These are phyloP conservation scores for Clarias macrocephalus DNA, from an alignment of 2,113 vertebrate species.

Conservation along the genomic window DNA sequence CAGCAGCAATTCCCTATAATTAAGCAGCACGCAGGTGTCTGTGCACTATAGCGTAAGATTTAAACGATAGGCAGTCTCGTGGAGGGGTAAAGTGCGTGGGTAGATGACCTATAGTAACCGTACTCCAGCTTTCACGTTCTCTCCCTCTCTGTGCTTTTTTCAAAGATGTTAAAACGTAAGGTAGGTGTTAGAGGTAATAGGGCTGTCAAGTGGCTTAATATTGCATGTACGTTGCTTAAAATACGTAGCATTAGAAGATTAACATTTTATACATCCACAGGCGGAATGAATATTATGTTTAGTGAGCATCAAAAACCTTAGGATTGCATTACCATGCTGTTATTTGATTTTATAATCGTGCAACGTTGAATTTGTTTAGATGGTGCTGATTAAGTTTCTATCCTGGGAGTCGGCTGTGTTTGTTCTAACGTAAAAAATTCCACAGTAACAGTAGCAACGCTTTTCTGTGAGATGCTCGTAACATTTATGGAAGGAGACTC, in stretches of 20 bases:
- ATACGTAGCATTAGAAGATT: background rate
- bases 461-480: background rate
- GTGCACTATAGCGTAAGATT: background rate
- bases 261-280: background rate
- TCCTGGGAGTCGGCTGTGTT: background rate
- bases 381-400: background rate
- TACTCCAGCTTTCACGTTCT: background rate
- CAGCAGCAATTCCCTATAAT: slow-evolving; percentile 11
- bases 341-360: background rate
- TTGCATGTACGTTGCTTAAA: background rate
- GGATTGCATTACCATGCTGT: background rate
- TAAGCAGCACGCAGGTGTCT: background rate
- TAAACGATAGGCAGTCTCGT: slow-evolving; percentile 1
- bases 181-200: slow-evolving; percentile 9
- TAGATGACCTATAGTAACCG: slow-evolving; percentile 13
- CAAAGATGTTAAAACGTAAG: background rate
- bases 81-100: slow-evolving; percentile 17
- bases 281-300: background rate
- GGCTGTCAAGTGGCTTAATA: background rate
- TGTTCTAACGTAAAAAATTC: background rate
- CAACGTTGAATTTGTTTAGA: background rate
- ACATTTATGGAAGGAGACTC: background rate
- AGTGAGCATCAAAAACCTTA: background rate
- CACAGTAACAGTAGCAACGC: background rate
- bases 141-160: background rate